These are phyloP conservation scores for Drosophila malerkotliana DNA, from an alignment of 1,140 invertebrate genomes.

Conservation along the genomic window DNA sequence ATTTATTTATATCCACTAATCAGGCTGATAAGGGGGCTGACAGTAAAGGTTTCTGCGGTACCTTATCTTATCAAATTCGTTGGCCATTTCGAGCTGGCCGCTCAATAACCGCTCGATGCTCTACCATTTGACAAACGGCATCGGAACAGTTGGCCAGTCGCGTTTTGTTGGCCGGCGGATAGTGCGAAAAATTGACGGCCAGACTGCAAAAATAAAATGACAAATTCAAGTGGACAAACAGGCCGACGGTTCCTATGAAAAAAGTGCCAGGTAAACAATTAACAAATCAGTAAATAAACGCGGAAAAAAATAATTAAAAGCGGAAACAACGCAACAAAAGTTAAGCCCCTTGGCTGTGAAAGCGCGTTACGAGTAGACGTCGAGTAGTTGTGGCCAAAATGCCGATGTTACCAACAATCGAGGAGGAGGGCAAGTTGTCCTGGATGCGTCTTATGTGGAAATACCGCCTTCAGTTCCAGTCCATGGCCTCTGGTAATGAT, in stretches of 20 bases:
- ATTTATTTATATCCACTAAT: conserved; percentile 81
- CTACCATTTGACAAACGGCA: conserved; percentile 29
- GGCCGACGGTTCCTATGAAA: conserved; percentile 47
- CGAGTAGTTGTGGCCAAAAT: conserved; percentile 29
- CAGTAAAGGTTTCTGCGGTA: conserved; percentile 26
- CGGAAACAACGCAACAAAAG: conserved; percentile 21
- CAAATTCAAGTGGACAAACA: conserved; percentile 37
- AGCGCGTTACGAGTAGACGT: conserved; percentile 13
- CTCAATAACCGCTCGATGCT: conserved; percentile 40
- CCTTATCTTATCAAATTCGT: conserved; percentile 22
- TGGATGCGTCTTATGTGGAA: conserved; percentile 70
- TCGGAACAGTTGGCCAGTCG: conserved; percentile 26
- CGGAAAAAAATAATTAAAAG: conserved; percentile 12
- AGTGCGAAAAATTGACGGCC: conserved; percentile 13
- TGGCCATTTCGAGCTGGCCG: conserved; percentile 19
- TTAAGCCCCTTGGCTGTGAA: conserved; percentile 9
- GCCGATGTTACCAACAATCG: conserved; percentile 70
- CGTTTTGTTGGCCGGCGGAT: conserved; percentile 22
- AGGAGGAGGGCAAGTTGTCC: conserved; percentile 68
- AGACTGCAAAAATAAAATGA: conserved; percentile 41
- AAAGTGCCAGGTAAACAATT: conserved; percentile 40
- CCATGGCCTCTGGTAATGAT: conserved; percentile 67
- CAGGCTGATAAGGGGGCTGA: conserved; percentile 58
- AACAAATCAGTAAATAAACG: conserved; percentile 38
- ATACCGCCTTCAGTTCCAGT: conserved; percentile 73